These are phyloP conservation scores for Perca flavescens DNA, from an alignment of 2,113 vertebrate species.

Conservation along the genomic window DNA sequence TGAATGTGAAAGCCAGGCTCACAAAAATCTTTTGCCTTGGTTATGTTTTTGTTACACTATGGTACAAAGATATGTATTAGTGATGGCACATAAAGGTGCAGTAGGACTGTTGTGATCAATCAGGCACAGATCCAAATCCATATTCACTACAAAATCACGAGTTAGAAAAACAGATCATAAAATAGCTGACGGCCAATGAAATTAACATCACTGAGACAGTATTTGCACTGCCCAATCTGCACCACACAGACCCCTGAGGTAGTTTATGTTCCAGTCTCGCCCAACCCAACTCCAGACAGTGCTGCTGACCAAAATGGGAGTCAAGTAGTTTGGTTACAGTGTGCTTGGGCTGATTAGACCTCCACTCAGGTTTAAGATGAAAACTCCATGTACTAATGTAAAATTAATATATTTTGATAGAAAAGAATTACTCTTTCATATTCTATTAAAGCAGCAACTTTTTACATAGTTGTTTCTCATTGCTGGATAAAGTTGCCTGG, in stretches of 20 bases:
- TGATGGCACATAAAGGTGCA: not conserved
- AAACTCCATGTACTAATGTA: not conserved
- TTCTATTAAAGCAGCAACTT: not conserved
- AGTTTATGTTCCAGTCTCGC: not conserved
- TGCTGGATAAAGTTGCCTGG: not conserved
- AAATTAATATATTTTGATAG: not conserved
- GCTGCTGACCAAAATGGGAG: not conserved
- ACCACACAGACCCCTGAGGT: not conserved
- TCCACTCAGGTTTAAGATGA: not conserved
- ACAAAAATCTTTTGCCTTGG: not conserved
- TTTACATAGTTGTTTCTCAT: not conserved
- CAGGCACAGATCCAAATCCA: not conserved
- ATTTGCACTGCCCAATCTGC: not conserved
- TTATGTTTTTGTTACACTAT: not conserved
- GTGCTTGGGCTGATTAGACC: not conserved
- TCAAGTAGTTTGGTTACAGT: not conserved
- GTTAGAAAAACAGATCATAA: constrained; percentile 8
- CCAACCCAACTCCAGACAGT: not conserved
- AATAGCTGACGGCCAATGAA: not conserved
- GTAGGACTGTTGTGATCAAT: not conserved
- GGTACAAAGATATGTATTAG: not conserved
- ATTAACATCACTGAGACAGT: not conserved
- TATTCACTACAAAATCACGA: not conserved
- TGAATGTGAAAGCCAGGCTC: not conserved
- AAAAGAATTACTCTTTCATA: not conserved